Percentiles rank a stretch among this genome's conserved stretches.
phyloP scores from a whole-genome alignment of 2,113 vertebrate genomes.

The Vombatus ursinus region DNA sequence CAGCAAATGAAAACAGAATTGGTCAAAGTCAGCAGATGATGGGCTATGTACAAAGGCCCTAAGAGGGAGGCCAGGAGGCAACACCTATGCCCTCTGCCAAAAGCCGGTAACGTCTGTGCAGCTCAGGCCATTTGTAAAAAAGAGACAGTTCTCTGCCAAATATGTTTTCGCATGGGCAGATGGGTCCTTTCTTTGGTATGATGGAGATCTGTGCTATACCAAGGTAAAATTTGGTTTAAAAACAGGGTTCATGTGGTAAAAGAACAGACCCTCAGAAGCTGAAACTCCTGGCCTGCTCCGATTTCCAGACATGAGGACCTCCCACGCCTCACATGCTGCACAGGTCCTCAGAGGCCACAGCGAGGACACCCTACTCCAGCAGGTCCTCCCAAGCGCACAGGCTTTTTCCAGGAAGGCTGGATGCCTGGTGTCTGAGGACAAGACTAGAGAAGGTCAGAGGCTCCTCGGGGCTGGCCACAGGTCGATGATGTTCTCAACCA shows the following conservation, averaged over 20 bases:
- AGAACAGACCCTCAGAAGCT: too few species aligned
- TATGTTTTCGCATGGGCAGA: neutral
- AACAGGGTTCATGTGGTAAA: too few species aligned
- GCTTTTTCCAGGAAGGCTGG: too few species aligned
- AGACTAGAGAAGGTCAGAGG: neutral
- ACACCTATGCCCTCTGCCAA: neutral
- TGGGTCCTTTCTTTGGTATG: neutral
- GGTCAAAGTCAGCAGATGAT: neutral
- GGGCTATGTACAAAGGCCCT: neutral
- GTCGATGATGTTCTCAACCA: neutral
- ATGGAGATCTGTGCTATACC: neutral
- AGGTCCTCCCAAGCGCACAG: neutral
- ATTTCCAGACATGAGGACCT: neutral
- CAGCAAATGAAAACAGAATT: conserved; percentile 59
- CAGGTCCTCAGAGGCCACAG: too few species aligned
- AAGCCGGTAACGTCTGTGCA: neutral
- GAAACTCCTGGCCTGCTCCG: too few species aligned
- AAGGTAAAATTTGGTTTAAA: neutral
- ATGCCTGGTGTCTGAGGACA: neutral
- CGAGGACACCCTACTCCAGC: neutral
- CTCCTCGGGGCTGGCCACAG: neutral
- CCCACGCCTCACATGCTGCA: too few species aligned
- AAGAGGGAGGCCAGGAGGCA: neutral
- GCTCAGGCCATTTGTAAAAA: neutral
- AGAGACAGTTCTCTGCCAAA: neutral